A percentile compares a stretch with the other conserved stretches of the same genome.
These are phyloP conservation scores for Temnothorax nylanderi DNA, from an alignment of 1,140 invertebrate genomes.

Conservation along the genomic window DNA sequence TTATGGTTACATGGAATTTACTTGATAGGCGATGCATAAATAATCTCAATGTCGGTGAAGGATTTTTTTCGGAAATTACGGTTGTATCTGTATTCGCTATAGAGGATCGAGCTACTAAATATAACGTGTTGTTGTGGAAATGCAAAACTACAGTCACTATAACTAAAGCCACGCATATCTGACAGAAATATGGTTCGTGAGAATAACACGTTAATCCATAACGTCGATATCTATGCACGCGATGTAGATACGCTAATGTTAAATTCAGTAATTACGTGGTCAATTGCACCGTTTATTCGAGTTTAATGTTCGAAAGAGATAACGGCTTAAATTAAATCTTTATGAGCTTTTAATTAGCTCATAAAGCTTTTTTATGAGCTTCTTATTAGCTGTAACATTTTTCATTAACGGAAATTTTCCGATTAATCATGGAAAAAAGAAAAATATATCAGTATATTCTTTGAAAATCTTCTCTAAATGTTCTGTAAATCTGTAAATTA, in stretches of 20 bases:
- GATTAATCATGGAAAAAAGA: neutral
- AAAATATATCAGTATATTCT: neutral
- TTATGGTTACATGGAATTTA: neutral
- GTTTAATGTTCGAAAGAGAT: neutral
- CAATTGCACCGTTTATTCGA: conserved; percentile 11
- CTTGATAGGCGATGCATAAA: neutral
- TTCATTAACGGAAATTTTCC: neutral
- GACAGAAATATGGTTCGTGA: conserved; percentile 5
- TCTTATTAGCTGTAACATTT: neutral
- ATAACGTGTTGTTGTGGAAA: neutral
- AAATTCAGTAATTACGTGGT: conserved; percentile 50
- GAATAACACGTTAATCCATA: conserved; percentile 4
- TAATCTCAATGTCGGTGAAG: neutral
- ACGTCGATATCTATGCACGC: conserved; percentile 25
- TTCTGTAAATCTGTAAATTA: neutral
- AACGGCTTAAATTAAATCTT: neutral
- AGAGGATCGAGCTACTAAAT: neutral
- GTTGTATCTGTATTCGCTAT: neutral
- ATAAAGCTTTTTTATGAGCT: neutral
- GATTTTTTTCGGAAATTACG: conserved; percentile 4
- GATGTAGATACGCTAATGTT: conserved; percentile 39
- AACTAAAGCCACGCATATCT: neutral
- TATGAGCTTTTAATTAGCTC: neutral
- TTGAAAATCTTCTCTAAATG: neutral
- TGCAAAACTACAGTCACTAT: neutral